A percentile compares a stretch with the other conserved stretches of the same genome.
Evolutionary conservation across 2,797 vertebrate genomes (phyloP).

Genomic region (Chelon auratus): DNA sequence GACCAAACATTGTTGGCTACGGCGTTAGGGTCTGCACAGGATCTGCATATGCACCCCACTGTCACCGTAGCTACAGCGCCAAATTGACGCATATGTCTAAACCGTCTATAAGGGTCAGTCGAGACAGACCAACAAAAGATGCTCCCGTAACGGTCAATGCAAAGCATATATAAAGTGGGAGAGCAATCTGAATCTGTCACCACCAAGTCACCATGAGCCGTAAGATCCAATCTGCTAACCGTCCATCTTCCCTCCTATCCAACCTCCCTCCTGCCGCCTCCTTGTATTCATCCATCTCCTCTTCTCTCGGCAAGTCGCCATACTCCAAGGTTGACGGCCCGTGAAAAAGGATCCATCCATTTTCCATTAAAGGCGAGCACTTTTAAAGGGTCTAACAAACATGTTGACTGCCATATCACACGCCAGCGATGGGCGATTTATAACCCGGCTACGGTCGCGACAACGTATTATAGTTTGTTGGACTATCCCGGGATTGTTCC

Average conservation of each 20-base stretch:
- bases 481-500: conserved; percentile 18
- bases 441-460: background rate
- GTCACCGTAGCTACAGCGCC: no score
- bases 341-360: conserved; percentile 49
- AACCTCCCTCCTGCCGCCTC: background rate
- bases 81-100: no score
- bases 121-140: no score
- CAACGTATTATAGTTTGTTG: conserved; percentile 39
- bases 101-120: no score
- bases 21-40: no score
- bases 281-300: conserved; percentile 30
- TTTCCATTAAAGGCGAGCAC: conserved; percentile 31
- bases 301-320: background rate
- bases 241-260: background rate
- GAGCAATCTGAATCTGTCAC: background rate
- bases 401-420: conserved; percentile 6
- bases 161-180: no score
- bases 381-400: conserved; percentile 29
- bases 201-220: conserved; percentile 12
- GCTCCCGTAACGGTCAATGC: no score
- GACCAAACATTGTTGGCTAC: no score
- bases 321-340: conserved; percentile 45
- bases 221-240: background rate
- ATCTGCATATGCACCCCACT: no score
- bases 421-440: conserved; percentile 15